These are phyloP conservation scores for Catocala fraxini DNA, from an alignment of 2,888 invertebrate species.

Conservation along the genomic window DNA sequence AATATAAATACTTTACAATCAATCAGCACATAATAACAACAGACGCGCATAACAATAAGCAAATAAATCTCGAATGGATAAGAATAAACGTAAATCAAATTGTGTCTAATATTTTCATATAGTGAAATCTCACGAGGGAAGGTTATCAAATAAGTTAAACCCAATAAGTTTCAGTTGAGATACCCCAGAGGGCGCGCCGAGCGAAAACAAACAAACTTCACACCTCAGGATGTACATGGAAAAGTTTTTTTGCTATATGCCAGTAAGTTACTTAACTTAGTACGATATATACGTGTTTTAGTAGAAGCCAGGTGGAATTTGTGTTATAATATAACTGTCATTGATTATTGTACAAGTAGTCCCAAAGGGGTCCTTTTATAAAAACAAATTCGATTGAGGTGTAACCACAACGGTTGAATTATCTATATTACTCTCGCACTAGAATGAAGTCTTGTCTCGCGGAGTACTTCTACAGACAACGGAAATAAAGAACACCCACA, in stretches of 20 bases:
- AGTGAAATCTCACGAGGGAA: constrained; percentile 41
- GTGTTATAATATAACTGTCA: constrained; percentile 9
- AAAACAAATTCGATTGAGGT: not conserved
- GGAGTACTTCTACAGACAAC: too few species aligned
- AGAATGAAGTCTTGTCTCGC: too few species aligned
- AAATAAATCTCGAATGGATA: constrained; percentile 21
- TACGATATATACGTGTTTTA: constrained; percentile 25
- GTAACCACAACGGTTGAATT: too few species aligned
- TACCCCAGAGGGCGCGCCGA: constrained; percentile 40
- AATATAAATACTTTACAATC: too few species aligned
- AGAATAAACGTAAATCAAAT: constrained; percentile 45
- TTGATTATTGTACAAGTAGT: not conserved
- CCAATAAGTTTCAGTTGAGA: constrained; percentile 72
- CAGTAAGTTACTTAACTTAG: constrained; percentile 30
- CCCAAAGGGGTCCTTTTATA: not conserved
- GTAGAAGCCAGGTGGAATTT: constrained; percentile 20
- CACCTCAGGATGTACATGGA: constrained; percentile 54
- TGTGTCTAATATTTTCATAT: constrained; percentile 48
- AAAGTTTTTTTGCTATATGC: constrained; percentile 40
- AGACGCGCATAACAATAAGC: constrained; percentile 1
- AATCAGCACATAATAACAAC: not conserved
- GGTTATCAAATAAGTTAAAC: constrained; percentile 78
- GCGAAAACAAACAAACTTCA: constrained; percentile 60
- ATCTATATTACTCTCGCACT: too few species aligned
- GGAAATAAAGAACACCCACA: too few species aligned